These are phyloP conservation scores for Anguilla japonica DNA, from an alignment of 2,113 vertebrate genomes.

Conservation along the genomic window DNA sequence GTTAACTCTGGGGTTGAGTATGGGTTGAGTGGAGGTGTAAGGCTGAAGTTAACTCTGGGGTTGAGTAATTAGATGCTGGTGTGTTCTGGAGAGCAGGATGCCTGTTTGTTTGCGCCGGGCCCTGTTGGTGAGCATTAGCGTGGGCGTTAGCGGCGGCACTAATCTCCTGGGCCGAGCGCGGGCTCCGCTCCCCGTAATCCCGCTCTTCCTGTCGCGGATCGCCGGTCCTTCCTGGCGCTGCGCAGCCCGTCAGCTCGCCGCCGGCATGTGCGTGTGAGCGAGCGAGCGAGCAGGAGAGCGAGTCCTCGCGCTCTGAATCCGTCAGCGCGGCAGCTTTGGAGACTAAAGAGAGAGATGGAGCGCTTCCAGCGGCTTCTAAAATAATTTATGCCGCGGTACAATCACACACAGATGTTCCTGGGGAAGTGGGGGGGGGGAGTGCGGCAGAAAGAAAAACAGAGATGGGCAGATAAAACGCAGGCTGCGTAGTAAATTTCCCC, in stretches of 20 bases:
- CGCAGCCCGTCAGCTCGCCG: not conserved
- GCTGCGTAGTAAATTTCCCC: constrained; percentile 35
- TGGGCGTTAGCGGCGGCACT: not conserved
- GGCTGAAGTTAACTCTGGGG: not conserved
- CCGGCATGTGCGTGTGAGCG: not conserved
- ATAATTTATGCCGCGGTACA: constrained; percentile 53
- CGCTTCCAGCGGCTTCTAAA: constrained; percentile 36
- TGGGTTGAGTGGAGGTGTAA: not conserved
- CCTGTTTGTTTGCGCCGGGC: constrained; percentile 38
- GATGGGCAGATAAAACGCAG: constrained; percentile 40
- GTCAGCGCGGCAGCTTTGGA: constrained; percentile 3
- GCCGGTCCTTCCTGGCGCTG: not conserved
- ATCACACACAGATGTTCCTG: constrained; percentile 55
- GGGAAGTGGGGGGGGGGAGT: constrained; percentile 27
- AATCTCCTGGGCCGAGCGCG: constrained; percentile 1
- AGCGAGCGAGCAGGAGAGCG: not conserved
- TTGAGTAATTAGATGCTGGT: not conserved
- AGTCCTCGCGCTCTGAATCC: not conserved
- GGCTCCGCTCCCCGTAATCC: constrained; percentile 1
- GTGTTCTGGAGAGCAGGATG: constrained; percentile 44
- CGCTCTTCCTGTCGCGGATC: not conserved
- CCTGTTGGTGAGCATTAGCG: not conserved
- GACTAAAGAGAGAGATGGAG: constrained; percentile 38
- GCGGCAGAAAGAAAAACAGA: constrained; percentile 44
- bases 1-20: constrained; percentile 25